Conservation (phyloP, 2,797 vertebrate genomes). For the Lagodon rhomboides region DNA sequence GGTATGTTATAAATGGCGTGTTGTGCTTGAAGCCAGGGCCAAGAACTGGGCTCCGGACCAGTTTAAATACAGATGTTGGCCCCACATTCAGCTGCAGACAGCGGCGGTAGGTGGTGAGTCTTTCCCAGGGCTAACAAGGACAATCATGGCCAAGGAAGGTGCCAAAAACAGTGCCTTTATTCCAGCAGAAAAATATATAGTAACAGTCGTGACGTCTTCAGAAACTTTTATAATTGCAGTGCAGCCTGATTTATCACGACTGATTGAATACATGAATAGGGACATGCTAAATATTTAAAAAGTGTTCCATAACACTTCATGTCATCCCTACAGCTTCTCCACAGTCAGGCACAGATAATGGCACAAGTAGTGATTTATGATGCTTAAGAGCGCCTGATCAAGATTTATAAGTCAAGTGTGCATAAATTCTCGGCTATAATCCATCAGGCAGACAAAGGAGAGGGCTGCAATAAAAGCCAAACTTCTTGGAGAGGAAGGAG, state of each 20-base stretch:
- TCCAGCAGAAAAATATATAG: conserved; percentile 22
- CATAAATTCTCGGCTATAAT: conserved; percentile 76
- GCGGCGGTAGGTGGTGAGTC: conserved; percentile 6
- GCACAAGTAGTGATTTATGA: conserved; percentile 69
- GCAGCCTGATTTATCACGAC: conserved; percentile 35
- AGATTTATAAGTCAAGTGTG: conserved; percentile 77
- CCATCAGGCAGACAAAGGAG: conserved; percentile 76
- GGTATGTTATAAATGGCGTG: conserved; percentile 62
- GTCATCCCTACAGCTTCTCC: conserved; percentile 46
- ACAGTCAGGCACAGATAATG: conserved; percentile 54
- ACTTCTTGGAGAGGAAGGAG: conserved; percentile 64
- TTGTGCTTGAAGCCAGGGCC: conserved; percentile 45
- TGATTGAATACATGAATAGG: conserved; percentile 46
- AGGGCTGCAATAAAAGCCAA: conserved; percentile 74
- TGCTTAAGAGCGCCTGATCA: conserved; percentile 69
- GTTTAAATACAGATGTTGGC: conserved; percentile 74
- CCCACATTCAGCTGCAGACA: conserved; percentile 42
- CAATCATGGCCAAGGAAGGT: conserved; percentile 24
- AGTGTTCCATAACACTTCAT: conserved; percentile 36
- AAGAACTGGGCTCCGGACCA: conserved; percentile 62
- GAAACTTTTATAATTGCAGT: conserved; percentile 24
- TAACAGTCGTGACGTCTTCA: background rate
- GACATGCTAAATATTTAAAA: conserved; percentile 62
- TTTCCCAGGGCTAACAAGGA: conserved; percentile 37
- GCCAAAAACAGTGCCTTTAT: conserved; percentile 26